Conservation (phyloP, 1,140 invertebrate genomes). For the Armadillidium nasatum region DNA sequence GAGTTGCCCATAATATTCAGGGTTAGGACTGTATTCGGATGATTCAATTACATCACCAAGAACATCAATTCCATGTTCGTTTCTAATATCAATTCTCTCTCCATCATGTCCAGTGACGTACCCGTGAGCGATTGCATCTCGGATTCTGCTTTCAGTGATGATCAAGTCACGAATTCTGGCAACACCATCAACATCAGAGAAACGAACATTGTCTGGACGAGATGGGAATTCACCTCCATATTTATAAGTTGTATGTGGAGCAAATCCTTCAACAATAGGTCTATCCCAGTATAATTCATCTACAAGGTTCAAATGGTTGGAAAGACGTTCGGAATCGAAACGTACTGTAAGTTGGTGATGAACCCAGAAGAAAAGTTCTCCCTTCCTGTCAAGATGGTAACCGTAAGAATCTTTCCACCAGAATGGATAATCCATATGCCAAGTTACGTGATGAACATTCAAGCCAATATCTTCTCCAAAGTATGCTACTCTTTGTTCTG, state of each 20-base stretch:
- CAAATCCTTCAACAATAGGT: slow-evolving; percentile 56
- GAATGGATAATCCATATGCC: slow-evolving; percentile 53
- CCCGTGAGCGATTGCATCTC: slow-evolving; percentile 61
- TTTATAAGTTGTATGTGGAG: slow-evolving; percentile 51
- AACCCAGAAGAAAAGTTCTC: slow-evolving; percentile 34
- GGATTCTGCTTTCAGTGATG: slow-evolving; percentile 58
- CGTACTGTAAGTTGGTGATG: slow-evolving; percentile 47
- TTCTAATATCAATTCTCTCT: no score
- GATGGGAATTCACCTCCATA: slow-evolving; percentile 58
- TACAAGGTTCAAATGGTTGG: slow-evolving; percentile 52
- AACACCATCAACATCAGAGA: slow-evolving; percentile 52
- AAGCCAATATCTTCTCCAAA: slow-evolving; percentile 64
- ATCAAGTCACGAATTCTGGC: slow-evolving; percentile 50
- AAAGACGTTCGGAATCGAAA: slow-evolving; percentile 54
- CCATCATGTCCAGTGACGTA: slow-evolving; percentile 51
- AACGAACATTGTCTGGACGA: slow-evolving; percentile 53
- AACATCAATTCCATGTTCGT: no score
- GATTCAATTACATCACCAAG: no score
- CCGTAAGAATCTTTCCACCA: slow-evolving; percentile 46
- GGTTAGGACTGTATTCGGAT: no score
- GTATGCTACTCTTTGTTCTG: slow-evolving; percentile 56
- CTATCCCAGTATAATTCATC: slow-evolving; percentile 50
- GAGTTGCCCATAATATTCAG: no score
- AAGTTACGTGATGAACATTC: slow-evolving; percentile 57
- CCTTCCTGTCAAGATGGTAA: slow-evolving; percentile 46